Conservation (phyloP, 2,888 invertebrate species). For the Pseudococcus jackbeardsleyi region DNA sequence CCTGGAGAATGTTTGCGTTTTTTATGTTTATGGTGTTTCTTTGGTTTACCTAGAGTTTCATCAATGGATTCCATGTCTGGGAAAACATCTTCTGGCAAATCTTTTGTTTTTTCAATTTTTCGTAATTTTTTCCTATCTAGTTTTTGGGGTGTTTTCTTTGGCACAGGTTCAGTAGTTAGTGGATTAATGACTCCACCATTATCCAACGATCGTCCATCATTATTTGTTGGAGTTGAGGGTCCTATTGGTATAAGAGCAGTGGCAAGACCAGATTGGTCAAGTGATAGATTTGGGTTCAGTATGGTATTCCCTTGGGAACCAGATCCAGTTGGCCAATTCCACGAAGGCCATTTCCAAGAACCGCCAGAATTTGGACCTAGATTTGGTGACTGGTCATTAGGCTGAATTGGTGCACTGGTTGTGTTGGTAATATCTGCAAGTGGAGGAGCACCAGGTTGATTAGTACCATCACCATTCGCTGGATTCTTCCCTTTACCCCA, state of each 20-base stretch:
- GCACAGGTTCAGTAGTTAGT: not conserved
- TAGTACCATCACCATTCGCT: not conserved
- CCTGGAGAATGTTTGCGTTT: not conserved
- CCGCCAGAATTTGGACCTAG: not conserved
- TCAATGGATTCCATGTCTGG: not conserved
- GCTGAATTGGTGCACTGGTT: too few relatives aligned
- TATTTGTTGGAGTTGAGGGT: not conserved
- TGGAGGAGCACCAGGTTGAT: not conserved
- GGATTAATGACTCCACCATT: too few relatives aligned
- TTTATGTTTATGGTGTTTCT: not conserved
- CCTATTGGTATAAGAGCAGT: not conserved
- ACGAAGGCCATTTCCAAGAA: slow-evolving; percentile 23
- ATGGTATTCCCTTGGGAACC: not conserved
- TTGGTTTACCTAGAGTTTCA: not conserved
- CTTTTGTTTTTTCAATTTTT: not conserved
- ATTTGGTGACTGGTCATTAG: not conserved
- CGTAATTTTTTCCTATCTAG: slow-evolving; percentile 9
- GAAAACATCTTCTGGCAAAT: not conserved
- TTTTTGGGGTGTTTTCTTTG: not conserved
- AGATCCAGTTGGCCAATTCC: not conserved
- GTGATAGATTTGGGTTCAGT: not conserved
- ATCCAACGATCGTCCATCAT: not conserved
- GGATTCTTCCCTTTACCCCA: not conserved
- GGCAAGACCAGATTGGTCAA: not conserved
- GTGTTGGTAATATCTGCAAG: too few relatives aligned